Percentiles rank a stretch among this genome's conserved stretches.
Conservation (phyloP, 1,140 invertebrate species). For the Dendrolimus kikuchii region DNA sequence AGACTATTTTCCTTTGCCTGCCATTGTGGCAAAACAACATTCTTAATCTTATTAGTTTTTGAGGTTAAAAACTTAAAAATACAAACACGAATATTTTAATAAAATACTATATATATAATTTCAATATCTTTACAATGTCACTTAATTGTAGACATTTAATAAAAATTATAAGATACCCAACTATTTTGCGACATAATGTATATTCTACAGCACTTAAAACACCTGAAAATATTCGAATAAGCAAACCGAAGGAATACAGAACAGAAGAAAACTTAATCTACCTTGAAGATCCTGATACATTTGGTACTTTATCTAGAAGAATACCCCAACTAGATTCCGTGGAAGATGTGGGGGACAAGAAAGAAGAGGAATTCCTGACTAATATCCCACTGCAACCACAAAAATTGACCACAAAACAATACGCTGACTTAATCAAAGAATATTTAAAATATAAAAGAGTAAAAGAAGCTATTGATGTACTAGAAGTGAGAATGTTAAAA, state of each 20-base stretch:
- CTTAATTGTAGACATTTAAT: constrained; percentile 29
- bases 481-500: constrained; percentile 82
- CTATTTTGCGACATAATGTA: constrained; percentile 13
- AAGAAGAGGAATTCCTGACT: constrained; percentile 72
- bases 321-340: constrained; percentile 26
- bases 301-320: constrained; percentile 50
- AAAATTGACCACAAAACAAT: constrained; percentile 74
- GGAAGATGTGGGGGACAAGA: constrained; percentile 68
- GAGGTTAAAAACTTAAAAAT: background rate
- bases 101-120: constrained; percentile 7
- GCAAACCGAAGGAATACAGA: constrained; percentile 29
- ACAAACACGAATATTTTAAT: background rate
- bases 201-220: constrained; percentile 7
- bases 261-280: constrained; percentile 44
- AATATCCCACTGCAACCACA: constrained; percentile 56
- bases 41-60: background rate
- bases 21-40: too few relatives aligned
- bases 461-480: constrained; percentile 81
- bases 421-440: constrained; percentile 79
- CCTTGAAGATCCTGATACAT: constrained; percentile 69
- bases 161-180: constrained; percentile 10
- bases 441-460: constrained; percentile 76
- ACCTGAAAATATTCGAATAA: constrained; percentile 11
- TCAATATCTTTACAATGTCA: constrained; percentile 29
- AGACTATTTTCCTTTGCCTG: too few relatives aligned